Evolutionary conservation across 2,797 vertebrate species (phyloP), one percentile per base, ranked within the genome.

Genomic region (Pelochelys cantorii): DNA sequence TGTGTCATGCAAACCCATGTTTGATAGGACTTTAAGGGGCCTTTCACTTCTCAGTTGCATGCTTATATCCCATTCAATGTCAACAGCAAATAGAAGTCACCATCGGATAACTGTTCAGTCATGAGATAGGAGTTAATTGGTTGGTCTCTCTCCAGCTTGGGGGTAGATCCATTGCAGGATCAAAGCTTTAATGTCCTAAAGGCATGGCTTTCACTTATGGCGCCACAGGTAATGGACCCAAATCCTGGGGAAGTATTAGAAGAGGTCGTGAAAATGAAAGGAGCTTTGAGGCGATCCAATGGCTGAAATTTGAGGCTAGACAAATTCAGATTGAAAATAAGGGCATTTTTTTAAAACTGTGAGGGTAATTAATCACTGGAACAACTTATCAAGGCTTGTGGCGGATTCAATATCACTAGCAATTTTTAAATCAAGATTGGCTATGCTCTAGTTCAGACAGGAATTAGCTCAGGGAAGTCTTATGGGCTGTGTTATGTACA

Each of bases 31-130:
- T 86, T 91, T 82, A 85, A 55, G 62, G 62, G 11, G 11, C 42
- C 92, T 91, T 93, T 88, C n/a, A 62, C 42, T 81, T 65, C 84
- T 93, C 0, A 0, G 89, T 92, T 90, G 92, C 87, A 85, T 88
- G 89, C 94, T 96, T 89, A 90, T 96, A 95, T 92, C 29, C 54
- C 89, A 95, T 89, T 88, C 88, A 87, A 84, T 93, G 79, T 62
- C 87, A 86, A 95, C 79, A 95, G 42, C 25, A 56, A 96, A 86
- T 54, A 92, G 20, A 95, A 95, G 84, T 62, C 79, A 93, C 88
- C 74, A 85, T 75, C 89, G 88, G 88, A 85, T 27, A 86, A 86
- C 85, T 81, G 89, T 75, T 90, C 0, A 0, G 60, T 80, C 90
- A 83, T 90, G 89, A 84, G 85, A 78, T 5, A 93, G 82, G 74